phyloP scores from a whole-genome alignment of 2,113 vertebrate species.

The Glaucidium brasilianum region DNA sequence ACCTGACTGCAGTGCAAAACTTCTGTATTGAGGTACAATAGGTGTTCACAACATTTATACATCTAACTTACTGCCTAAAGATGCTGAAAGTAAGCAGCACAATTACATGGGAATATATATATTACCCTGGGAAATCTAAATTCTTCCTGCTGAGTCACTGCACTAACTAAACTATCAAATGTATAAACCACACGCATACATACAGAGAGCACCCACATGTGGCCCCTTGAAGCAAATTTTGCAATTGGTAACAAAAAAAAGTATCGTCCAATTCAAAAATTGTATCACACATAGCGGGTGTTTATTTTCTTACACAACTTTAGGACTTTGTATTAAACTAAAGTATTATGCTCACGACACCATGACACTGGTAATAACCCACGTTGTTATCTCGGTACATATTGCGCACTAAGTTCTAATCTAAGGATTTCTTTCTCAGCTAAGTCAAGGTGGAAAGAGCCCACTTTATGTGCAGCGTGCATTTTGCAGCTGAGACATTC shows the following conservation, averaged over 20 bases:
- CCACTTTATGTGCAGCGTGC: neutral
- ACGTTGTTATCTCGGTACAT: neutral
- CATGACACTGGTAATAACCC: neutral
- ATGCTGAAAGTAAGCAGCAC: neutral
- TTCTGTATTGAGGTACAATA: neutral
- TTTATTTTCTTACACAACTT: neutral
- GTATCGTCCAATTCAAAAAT: neutral
- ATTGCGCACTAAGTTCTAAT: neutral
- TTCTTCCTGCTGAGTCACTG: neutral
- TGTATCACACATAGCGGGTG: neutral
- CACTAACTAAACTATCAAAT: neutral
- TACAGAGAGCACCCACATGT: neutral
- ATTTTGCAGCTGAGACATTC: neutral
- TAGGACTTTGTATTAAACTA: neutral
- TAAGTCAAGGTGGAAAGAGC: neutral
- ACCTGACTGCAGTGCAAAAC: neutral
- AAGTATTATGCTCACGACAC: neutral
- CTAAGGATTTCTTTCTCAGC: neutral
- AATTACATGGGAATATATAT: neutral
- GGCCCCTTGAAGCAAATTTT: neutral
- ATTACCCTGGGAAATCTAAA: neutral
- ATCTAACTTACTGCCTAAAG: neutral
- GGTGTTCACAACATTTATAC: neutral
- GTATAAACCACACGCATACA: neutral
- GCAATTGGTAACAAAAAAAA: neutral